These are phyloP conservation scores for Eupeodes latifasciatus DNA, from an alignment of 2,888 invertebrate genomes.

Conservation along the genomic window DNA sequence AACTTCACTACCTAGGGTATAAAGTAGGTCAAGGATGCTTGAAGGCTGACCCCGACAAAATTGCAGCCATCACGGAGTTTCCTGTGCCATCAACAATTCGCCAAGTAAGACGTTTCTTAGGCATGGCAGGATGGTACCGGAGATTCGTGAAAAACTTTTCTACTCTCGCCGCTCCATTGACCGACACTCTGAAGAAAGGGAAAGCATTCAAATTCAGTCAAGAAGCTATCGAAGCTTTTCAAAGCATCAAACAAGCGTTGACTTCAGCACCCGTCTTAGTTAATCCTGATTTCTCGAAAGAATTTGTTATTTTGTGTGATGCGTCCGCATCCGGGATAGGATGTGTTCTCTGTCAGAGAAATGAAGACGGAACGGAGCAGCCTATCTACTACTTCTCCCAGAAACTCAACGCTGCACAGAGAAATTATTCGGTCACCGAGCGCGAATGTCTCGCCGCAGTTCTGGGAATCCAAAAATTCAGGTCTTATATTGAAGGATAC, in stretches of 20 bases:
- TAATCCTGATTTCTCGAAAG: background rate
- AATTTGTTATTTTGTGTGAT: background rate
- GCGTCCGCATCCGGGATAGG: constrained; percentile 4
- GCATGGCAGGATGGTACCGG: constrained; percentile 39
- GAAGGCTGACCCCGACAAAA: too few species aligned
- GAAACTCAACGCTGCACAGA: too few species aligned
- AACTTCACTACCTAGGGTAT: constrained; percentile 9
- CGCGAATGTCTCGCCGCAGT: constrained; percentile 15
- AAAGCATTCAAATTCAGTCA: background rate
- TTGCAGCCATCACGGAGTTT: background rate
- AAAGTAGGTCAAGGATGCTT: background rate
- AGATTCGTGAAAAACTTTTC: constrained; percentile 25
- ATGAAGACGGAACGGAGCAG: too few species aligned
- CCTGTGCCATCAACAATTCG: constrained; percentile 53
- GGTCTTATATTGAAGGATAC: constrained; percentile 56
- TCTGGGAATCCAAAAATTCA: constrained; percentile 50
- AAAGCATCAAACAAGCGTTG: background rate
- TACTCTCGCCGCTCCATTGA: background rate
- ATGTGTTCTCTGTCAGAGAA: background rate
- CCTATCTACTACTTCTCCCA: too few species aligned
- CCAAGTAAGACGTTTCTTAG: constrained; percentile 62
- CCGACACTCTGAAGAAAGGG: background rate
- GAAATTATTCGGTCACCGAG: too few species aligned
- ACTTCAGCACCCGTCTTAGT: background rate
- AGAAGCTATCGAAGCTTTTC: background rate